Percentiles rank a stretch among this genome's conserved stretches.
These are phyloP conservation scores for Rhabdornis inornatus DNA, from an alignment of 2,113 vertebrate genomes.

Conservation along the genomic window DNA sequence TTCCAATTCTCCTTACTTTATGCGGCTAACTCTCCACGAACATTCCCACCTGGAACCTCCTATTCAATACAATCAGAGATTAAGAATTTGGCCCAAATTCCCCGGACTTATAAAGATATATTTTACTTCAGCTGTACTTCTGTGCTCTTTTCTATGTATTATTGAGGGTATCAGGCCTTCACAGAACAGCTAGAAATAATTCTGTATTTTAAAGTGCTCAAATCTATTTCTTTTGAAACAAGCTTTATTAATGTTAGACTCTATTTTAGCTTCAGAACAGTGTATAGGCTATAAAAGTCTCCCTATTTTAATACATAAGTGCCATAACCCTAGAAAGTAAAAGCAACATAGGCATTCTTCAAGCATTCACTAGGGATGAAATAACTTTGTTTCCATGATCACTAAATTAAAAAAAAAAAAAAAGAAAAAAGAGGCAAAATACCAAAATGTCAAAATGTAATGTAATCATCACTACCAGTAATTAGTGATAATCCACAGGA, in stretches of 20 bases:
- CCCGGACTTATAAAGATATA: background rate
- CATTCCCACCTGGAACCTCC: background rate
- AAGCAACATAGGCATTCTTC: background rate
- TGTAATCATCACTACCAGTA: background rate
- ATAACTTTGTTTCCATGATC: background rate
- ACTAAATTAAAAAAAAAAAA: background rate
- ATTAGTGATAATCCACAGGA: background rate
- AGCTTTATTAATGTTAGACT: background rate
- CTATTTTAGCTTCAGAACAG: background rate
- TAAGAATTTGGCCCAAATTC: background rate
- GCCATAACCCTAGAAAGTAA: background rate
- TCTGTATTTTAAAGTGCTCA: background rate
- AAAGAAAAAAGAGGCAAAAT: background rate
- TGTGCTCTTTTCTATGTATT: background rate
- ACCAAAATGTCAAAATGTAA: background rate
- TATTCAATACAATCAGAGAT: background rate
- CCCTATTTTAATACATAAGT: background rate
- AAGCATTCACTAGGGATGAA: background rate
- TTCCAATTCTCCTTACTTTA: background rate
- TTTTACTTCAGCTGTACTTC: slow-evolving; percentile 16
- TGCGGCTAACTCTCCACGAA: background rate
- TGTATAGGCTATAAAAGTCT: background rate
- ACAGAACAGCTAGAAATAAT: background rate
- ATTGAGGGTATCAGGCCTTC: background rate
- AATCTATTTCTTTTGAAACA: background rate